phyloP scores from a whole-genome alignment of 2,797 vertebrate genomes.

The Chaunax sp. region DNA sequence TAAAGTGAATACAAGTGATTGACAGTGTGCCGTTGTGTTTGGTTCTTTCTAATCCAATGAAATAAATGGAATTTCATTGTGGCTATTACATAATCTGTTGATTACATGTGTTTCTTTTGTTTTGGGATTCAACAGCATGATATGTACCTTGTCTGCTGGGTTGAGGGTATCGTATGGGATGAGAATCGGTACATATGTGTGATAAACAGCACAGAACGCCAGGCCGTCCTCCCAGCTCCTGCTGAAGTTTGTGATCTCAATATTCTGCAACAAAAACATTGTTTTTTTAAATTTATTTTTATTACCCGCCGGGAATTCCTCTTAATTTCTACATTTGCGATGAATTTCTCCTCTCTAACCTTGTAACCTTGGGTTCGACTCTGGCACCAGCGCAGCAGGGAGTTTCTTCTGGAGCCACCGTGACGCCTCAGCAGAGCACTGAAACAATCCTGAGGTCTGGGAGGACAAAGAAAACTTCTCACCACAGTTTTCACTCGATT shows the following conservation, averaged over 20 bases:
- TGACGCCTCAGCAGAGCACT: constrained; percentile 81
- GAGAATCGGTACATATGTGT: constrained; percentile 81
- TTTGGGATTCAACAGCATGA: too few species aligned
- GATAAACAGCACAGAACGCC: constrained; percentile 85
- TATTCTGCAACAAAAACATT: constrained; percentile 75
- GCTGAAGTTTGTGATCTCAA: constrained; percentile 88
- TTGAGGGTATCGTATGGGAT: constrained; percentile 79
- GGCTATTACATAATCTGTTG: not conserved
- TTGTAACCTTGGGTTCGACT: constrained; percentile 82
- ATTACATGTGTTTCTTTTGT: too few species aligned
- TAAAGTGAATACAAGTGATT: too few species aligned
- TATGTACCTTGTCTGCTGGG: constrained; percentile 78
- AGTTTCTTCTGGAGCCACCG: constrained; percentile 84
- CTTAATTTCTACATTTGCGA: not conserved
- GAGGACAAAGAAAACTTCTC: not conserved
- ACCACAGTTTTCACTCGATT: not conserved
- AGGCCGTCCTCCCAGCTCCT: constrained; percentile 87
- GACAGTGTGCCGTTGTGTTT: too few species aligned
- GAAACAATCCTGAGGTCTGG: constrained; percentile 80
- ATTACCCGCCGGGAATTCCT: not conserved
- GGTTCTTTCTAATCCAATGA: too few species aligned
- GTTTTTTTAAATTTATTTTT: too few species aligned
- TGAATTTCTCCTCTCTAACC: constrained; percentile 55
- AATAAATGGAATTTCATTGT: not conserved
- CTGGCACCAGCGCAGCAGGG: constrained; percentile 85